phyloP scores from a whole-genome alignment of 2,113 vertebrate species.

The Syngnathus typhle region DNA sequence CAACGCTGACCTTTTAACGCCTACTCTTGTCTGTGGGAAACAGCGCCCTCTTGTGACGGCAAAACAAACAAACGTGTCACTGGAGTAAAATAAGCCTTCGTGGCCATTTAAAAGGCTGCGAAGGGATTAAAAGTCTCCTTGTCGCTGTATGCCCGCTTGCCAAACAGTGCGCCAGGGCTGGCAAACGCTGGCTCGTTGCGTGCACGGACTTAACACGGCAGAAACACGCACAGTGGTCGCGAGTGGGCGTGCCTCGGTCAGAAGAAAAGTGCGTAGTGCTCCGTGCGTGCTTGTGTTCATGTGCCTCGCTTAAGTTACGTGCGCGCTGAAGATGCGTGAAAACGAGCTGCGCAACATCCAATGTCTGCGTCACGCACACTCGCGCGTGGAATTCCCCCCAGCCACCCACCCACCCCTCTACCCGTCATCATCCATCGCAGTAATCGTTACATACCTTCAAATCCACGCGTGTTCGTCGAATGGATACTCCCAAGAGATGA shows the following conservation, averaged over 20 bases:
- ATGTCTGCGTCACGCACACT: background rate
- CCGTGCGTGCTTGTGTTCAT: conserved; percentile 49
- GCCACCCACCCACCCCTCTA: conserved; percentile 8
- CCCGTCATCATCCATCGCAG: conserved; percentile 50
- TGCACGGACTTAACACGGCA: conserved; percentile 12
- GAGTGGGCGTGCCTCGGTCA: conserved; percentile 73
- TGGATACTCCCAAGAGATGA: background rate
- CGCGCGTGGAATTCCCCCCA: background rate
- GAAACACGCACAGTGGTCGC: conserved; percentile 39
- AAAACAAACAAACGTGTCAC: conserved; percentile 64
- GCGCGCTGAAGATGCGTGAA: background rate
- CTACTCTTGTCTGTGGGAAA: conserved; percentile 13
- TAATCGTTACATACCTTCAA: conserved; percentile 66
- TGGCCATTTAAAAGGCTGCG: conserved; percentile 25
- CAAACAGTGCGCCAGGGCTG: background rate
- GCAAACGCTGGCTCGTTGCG: background rate
- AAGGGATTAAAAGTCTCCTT: background rate
- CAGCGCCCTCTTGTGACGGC: conserved; percentile 59
- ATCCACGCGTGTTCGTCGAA: conserved; percentile 43
- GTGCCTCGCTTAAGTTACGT: conserved; percentile 19
- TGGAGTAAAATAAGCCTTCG: conserved; percentile 17
- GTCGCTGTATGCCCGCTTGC: background rate
- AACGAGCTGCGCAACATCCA: conserved; percentile 39
- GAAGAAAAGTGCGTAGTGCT: conserved; percentile 73
- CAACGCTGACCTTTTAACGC: background rate